phyloP scores from a whole-genome alignment of 2,888 invertebrate species.

The Eueremaeus valkanovi region DNA sequence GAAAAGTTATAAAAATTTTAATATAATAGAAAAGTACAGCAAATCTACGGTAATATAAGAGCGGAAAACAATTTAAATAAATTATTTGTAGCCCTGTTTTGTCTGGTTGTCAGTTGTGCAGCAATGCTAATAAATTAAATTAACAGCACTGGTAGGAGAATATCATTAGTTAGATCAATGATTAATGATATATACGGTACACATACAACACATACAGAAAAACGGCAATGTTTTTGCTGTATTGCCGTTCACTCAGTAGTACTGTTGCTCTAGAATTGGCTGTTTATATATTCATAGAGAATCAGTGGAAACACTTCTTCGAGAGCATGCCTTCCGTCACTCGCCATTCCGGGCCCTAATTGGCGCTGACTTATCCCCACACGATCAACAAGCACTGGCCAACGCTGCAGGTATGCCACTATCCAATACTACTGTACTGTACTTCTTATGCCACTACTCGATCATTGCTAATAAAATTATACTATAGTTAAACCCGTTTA shows the following conservation, averaged over 20 bases:
- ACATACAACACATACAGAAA: background rate
- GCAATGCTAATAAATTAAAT: conserved; percentile 25
- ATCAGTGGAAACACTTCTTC: conserved; percentile 46
- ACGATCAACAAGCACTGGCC: conserved; percentile 45
- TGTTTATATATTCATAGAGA: conserved; percentile 41
- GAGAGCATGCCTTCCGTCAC: conserved; percentile 47
- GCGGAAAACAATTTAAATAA: conserved; percentile 22
- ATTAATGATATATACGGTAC: conserved; percentile 25
- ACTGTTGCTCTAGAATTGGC: background rate
- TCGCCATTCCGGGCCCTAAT: conserved; percentile 47
- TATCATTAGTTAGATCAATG: conserved; percentile 23
- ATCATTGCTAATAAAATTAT: no score
- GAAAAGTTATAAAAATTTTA: background rate
- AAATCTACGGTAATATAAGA: background rate
- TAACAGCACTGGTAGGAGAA: background rate
- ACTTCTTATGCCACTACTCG: no score
- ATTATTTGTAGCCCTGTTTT: conserved; percentile 19
- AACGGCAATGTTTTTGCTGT: conserved; percentile 14
- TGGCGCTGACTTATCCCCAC: conserved; percentile 45
- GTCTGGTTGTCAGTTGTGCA: conserved; percentile 21
- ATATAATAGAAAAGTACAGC: background rate
- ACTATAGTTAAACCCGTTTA: no score
- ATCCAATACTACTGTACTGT: no score
- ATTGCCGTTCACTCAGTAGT: background rate
- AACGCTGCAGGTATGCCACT: conserved; percentile 44